Percentiles rank a stretch among this genome's conserved stretches.
These are phyloP conservation scores for Altica lythri DNA, from an alignment of 2,888 invertebrate genomes.

Conservation along the genomic window DNA sequence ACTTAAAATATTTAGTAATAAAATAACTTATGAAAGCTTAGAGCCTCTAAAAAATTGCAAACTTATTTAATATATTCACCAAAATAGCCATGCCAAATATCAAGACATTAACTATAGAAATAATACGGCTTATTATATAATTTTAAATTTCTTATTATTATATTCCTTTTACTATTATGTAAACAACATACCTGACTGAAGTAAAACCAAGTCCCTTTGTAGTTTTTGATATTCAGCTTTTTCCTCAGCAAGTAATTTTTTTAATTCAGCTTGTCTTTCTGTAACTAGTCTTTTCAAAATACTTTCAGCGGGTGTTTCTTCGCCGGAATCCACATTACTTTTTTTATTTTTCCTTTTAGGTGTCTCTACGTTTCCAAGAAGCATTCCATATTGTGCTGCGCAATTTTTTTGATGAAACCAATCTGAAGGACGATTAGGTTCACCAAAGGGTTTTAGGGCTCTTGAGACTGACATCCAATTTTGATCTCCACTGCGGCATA, in stretches of 20 bases:
- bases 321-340: constrained; percentile 61
- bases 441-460: constrained; percentile 76
- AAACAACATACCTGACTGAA: constrained; percentile 62
- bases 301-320: constrained; percentile 76
- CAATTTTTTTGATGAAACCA: constrained; percentile 93
- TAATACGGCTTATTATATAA: too few relatives aligned
- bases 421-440: constrained; percentile 75
- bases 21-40: too few relatives aligned
- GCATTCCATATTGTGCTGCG: constrained; percentile 83
- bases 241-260: constrained; percentile 71
- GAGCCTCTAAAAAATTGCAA: too few relatives aligned
- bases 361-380: constrained; percentile 81
- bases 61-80: too few relatives aligned
- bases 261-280: constrained; percentile 79
- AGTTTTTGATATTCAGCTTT: constrained; percentile 75
- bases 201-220: constrained; percentile 65
- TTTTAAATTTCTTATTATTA: too few relatives aligned
- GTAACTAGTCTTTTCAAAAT: constrained; percentile 77
- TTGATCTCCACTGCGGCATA: constrained; percentile 83
- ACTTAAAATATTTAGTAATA: too few relatives aligned
- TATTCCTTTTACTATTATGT: too few relatives aligned
- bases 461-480: constrained; percentile 91
- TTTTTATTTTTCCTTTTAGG: constrained; percentile 83
- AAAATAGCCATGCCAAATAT: too few relatives aligned
- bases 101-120: too few relatives aligned